Evolutionary conservation across 2,113 vertebrate species (phyloP), one percentile per base, ranked within the genome.

Genomic region (Pedionomus torquatus): DNA sequence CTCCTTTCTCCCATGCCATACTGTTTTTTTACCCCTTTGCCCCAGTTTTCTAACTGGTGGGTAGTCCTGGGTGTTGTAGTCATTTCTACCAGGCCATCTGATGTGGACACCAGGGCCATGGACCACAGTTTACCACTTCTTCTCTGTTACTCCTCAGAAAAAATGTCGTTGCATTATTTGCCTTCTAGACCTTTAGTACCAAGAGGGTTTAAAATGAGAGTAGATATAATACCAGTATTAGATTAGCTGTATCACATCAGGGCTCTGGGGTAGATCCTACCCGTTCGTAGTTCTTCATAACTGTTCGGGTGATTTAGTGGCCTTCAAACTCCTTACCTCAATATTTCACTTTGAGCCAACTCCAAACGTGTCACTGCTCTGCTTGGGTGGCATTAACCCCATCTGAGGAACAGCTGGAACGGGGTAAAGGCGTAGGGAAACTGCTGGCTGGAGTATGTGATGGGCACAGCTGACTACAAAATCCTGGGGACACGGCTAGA

Each of bases 391-490:
- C 7, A 4, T 10, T 3, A 2, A 0, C 65, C 54, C 21, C 9
- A n/a, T 1, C 66, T 1, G 0, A 30, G 68, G 17, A 10, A 5
- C 30, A 20, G 49, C 46, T 25, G 61, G 51, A 28, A 39, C 7
- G 8, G 35, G 51, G 66, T n/a, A 46, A 25, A 24, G 69, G 8
- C 0, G 0, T 4, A 5, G 1, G 4, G 55, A 23, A 55, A 21
- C 12, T 0, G 25, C 13, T 6, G 49, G 51, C 13, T 19, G 55
- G 8, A 43, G 30, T 2, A 5, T 3, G 17, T 3, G 49, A 3
- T 1, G 24, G 68, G 20, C 46, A 48, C 4, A 35, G 4, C 13
- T 9, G 8, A 17, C 49, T 23, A 52, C 48, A 16, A 8, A 54
- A 17, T 19, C 14, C 15, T 26, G 6, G 1, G 66, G 76, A 11